Conservation (phyloP, 1,140 invertebrate genomes). For the Eumaeus atala region DNA sequence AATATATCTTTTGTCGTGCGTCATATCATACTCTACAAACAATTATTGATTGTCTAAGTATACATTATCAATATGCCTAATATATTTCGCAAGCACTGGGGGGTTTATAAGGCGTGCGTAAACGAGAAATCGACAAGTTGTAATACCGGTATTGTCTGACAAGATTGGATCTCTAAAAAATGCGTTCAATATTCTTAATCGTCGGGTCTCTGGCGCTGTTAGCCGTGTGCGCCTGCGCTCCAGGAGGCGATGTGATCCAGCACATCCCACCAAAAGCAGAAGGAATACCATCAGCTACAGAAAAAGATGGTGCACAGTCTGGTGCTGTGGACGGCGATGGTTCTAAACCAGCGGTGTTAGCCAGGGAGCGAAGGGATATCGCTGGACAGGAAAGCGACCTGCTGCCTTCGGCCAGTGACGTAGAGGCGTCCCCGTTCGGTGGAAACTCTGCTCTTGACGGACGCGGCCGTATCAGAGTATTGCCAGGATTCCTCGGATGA, state of each 20-base stretch:
- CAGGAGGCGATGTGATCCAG: conserved; percentile 51
- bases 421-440: conserved; percentile 48
- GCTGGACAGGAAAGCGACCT: conserved; percentile 56
- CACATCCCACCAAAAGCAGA: conserved; percentile 53
- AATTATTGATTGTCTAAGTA: conserved; percentile 40
- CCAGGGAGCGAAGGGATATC: conserved; percentile 38
- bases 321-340: conserved; percentile 55
- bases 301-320: conserved; percentile 51
- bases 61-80: conserved; percentile 49
- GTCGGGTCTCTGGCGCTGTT: conserved; percentile 58
- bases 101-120: conserved; percentile 37
- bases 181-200: conserved; percentile 56
- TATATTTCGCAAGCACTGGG: conserved; percentile 42
- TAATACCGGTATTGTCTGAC: conserved; percentile 26
- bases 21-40: conserved; percentile 43
- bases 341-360: conserved; percentile 30
- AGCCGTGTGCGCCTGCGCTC: conserved; percentile 52
- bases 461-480: conserved; percentile 52
- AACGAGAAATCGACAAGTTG: conserved; percentile 20
- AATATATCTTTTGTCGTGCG: conserved; percentile 42
- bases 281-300: conserved; percentile 62
- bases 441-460: conserved; percentile 42
- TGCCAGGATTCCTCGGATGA: conserved; percentile 58
- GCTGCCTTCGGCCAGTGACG: conserved; percentile 45
- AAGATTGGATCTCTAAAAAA: conserved; percentile 60